These are phyloP conservation scores for Loxodonta africana DNA, from an alignment of 2,113 vertebrate species.

Conservation along the genomic window DNA sequence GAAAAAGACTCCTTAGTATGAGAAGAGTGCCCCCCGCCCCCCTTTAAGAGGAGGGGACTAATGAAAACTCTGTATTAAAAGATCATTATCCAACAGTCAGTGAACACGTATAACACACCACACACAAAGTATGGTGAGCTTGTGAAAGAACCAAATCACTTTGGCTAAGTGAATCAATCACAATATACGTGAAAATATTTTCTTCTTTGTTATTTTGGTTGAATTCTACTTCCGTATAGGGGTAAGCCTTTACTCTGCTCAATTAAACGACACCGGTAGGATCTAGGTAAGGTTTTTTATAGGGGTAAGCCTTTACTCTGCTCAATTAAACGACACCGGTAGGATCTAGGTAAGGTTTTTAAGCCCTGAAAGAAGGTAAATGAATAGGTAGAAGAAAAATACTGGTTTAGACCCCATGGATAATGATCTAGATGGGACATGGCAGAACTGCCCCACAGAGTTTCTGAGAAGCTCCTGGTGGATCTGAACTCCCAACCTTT, in stretches of 20 bases:
- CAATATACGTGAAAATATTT: neutral
- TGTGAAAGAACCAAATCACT: constrained; percentile 4
- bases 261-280: neutral
- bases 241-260: neutral
- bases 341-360: neutral
- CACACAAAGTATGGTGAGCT: neutral
- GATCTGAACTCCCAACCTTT: too few relatives aligned
- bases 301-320: neutral
- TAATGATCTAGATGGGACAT: neutral
- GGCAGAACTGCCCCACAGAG: too few relatives aligned
- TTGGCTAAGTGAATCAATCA: neutral
- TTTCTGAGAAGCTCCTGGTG: too few relatives aligned
- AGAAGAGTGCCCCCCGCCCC: neutral
- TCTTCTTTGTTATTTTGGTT: neutral
- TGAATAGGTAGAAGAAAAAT: neutral
- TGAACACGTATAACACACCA: neutral
- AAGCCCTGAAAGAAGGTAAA: constrained; percentile 7
- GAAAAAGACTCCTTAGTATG: neutral
- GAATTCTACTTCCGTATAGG: neutral
- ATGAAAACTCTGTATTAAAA: constrained; percentile 8
- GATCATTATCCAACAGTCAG: neutral
- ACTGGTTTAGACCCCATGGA: neutral
- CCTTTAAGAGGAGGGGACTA: neutral
- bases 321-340: neutral
- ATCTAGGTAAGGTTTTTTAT: neutral